Conservation (phyloP, 30 jellyfish, hydroid and myxozoan genomes). For the Chironex yamaguchii region DNA sequence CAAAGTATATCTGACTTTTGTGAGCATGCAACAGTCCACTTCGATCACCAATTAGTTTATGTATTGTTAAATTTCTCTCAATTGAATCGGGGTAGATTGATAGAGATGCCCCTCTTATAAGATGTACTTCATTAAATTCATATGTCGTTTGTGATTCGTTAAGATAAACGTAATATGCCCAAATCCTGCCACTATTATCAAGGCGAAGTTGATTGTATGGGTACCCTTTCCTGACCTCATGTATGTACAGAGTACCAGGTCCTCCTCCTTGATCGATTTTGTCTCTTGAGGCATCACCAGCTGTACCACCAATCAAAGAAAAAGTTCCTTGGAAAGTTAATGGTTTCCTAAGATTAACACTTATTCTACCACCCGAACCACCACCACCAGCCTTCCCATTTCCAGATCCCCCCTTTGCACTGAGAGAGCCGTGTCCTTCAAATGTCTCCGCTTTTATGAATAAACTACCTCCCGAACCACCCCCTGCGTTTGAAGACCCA, state of each 20-base stretch:
- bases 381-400: conserved; percentile 68
- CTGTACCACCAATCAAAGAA: conserved; percentile 54
- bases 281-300: conserved; percentile 65
- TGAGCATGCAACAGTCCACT: conserved; percentile 65
- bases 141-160: conserved; percentile 32
- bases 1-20: conserved; percentile 41
- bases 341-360: conserved; percentile 45
- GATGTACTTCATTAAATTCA: conserved; percentile 64
- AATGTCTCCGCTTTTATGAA: conserved; percentile 64
- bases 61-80: conserved; percentile 51
- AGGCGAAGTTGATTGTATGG: conserved; percentile 51
- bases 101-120: conserved; percentile 49
- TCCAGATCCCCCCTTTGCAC: conserved; percentile 67
- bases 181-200: conserved; percentile 42
- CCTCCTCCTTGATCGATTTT: conserved; percentile 75
- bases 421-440: conserved; percentile 68
- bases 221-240: conserved; percentile 65
- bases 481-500: conserved; percentile 55
- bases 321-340: conserved; percentile 45
- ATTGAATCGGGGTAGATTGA: conserved; percentile 16
- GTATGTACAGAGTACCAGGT: conserved; percentile 64
- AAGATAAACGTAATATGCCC: conserved; percentile 63
- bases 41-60: conserved; percentile 66
- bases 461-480: conserved; percentile 79
- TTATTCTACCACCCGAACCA: conserved; percentile 71